A percentile compares a stretch with the other conserved stretches of the same genome.
Evolutionary conservation across 2,888 invertebrate genomes (phyloP).

Genomic region (Drosophila kanekoi): DNA sequence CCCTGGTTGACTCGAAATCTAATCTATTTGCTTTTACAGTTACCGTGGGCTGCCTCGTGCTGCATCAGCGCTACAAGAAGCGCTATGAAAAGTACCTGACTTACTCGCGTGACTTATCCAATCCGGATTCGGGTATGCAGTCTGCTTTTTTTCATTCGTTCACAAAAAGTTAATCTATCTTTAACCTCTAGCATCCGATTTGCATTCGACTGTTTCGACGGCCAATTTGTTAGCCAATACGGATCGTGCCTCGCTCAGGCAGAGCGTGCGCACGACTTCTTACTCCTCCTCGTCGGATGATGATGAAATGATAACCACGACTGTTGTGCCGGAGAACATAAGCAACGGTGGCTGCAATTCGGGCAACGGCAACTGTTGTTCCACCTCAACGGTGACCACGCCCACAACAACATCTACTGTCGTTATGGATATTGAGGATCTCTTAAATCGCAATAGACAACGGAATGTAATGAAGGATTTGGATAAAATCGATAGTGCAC

Average conservation of each 20-base stretch:
- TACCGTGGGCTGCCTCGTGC: slow-evolving; percentile 91
- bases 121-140: slow-evolving; percentile 84
- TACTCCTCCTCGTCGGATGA: slow-evolving; percentile 83
- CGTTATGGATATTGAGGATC: slow-evolving; percentile 89
- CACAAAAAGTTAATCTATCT: neutral
- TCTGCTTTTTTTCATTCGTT: neutral
- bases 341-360: slow-evolving; percentile 67
- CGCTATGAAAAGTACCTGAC: slow-evolving; percentile 89
- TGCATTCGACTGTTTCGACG: slow-evolving; percentile 83
- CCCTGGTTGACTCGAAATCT: neutral
- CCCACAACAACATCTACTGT: slow-evolving; percentile 82
- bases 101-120: slow-evolving; percentile 87
- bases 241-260: slow-evolving; percentile 61
- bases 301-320: slow-evolving; percentile 80
- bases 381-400: slow-evolving; percentile 67
- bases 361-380: slow-evolving; percentile 81
- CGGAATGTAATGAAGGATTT: slow-evolving; percentile 50
- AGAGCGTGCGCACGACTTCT: slow-evolving; percentile 78
- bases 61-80: slow-evolving; percentile 92
- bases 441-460: slow-evolving; percentile 82
- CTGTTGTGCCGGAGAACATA: slow-evolving; percentile 38
- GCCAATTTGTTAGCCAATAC: slow-evolving; percentile 81
- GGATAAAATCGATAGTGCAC: slow-evolving; percentile 58
- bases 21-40: slow-evolving; percentile 86
- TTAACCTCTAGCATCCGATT: slow-evolving; percentile 55